These are phyloP conservation scores for Orthosia gracilis DNA, from an alignment of 2,888 invertebrate species.

Conservation along the genomic window DNA sequence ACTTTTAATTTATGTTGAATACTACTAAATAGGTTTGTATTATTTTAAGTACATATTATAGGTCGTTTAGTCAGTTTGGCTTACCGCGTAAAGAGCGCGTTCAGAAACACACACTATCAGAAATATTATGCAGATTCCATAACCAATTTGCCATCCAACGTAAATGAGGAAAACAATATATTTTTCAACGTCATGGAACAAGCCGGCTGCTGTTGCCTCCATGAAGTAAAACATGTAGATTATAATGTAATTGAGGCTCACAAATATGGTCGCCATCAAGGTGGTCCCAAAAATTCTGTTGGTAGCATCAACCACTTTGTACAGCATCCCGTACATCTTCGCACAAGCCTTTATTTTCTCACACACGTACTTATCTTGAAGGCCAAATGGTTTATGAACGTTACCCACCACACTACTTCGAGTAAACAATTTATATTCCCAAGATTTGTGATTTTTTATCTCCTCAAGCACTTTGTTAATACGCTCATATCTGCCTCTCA, in stretches of 20 bases:
- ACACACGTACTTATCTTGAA: slow-evolving; percentile 75
- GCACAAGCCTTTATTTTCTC: slow-evolving; percentile 79
- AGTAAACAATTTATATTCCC: slow-evolving; percentile 72
- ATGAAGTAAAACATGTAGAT: slow-evolving; percentile 83
- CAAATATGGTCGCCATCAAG: slow-evolving; percentile 72
- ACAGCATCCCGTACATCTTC: slow-evolving; percentile 77
- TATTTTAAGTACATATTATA: not conserved
- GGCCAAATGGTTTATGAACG: slow-evolving; percentile 64
- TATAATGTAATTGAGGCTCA: slow-evolving; percentile 72
- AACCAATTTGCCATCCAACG: slow-evolving; percentile 78
- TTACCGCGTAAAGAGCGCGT: slow-evolving; percentile 71
- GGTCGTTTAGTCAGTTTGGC: not conserved
- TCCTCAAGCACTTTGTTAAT: slow-evolving; percentile 76
- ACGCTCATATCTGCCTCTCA: slow-evolving; percentile 74
- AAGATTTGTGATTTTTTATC: slow-evolving; percentile 71
- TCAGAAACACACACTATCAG: slow-evolving; percentile 76
- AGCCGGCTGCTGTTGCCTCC: slow-evolving; percentile 83
- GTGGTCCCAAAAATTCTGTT: slow-evolving; percentile 76
- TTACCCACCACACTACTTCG: slow-evolving; percentile 66
- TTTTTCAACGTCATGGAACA: slow-evolving; percentile 76
- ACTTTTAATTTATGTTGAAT: not conserved
- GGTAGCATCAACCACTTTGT: slow-evolving; percentile 65
- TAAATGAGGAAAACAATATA: slow-evolving; percentile 78
- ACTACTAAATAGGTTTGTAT: not conserved
- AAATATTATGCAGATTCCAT: slow-evolving; percentile 71